Base-by-base conservation (phyloP, 2,113 vertebrate species). In the Centropristis striata region DNA sequence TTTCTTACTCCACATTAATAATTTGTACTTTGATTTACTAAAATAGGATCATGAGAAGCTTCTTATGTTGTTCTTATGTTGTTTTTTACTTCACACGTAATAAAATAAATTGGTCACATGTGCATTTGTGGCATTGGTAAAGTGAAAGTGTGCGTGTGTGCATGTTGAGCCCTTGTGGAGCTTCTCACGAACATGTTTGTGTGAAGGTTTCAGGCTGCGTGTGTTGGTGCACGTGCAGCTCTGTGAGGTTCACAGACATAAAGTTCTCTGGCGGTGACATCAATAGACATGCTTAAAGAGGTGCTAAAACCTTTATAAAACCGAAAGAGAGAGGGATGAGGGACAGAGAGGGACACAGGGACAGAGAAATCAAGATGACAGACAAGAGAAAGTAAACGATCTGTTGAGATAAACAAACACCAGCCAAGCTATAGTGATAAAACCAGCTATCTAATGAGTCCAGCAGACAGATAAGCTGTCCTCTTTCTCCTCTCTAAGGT, bases 391-490 rank as follows among this genome's bases (percentile, higher is more conserved):
- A 46, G 57, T 28, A 18, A 13, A 4, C 55, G 57, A n/a, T 79
- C 57, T 50, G 58, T 21, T 46, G n/a, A 72, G 42, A 74, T 49
- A 42, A 75, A 36, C 18, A 42, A 75, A 36, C n/a, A 27, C 28
- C 47, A 77, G 41, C 18, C 7, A 37, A 58, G 14, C 42, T 20
- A 15, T 18, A 21, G 59, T 20, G 41, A 75, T 53, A 6, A 23
- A 49, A 37, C 14, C 36, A 73, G 75, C 55, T 55, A 28, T 84
- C 46, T 60, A 75, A 55, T 73, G 21, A 66, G 28, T 69, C 63
- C 53, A 57, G 20, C 23, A 66, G 28, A 55, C 63, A 58, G 50
- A 83, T 77, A 73, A 84, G 73, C 46, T 27, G 41, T 77, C 53
- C 75, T 75, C 44, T 66, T 36, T 28, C 50, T 25, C 2, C 53